These are phyloP conservation scores for Petrosia ficiformis DNA, from an alignment of 37 sponge, comb jelly and placozoan genomes.

Conservation along the genomic window DNA sequence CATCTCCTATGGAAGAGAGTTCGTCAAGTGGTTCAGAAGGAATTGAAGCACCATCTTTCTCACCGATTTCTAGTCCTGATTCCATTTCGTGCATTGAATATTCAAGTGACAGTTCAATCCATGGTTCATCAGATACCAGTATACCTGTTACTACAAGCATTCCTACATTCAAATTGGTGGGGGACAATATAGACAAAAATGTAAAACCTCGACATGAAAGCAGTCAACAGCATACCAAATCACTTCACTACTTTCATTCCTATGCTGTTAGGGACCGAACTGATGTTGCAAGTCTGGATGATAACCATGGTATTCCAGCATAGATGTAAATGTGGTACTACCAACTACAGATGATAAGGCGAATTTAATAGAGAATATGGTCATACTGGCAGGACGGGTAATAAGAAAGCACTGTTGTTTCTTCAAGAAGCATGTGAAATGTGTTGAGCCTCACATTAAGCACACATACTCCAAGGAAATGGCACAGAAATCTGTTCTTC, in stretches of 20 bases:
- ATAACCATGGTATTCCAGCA: not conserved
- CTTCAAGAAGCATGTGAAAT: not conserved
- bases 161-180: constrained; percentile 4
- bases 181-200: constrained; percentile 21
- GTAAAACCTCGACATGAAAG: not conserved
- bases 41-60: too few relatives aligned
- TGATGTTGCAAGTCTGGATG: not conserved
- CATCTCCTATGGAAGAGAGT: too few relatives aligned
- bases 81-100: too few relatives aligned
- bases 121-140: too few relatives aligned
- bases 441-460: constrained; percentile 1
- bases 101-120: too few relatives aligned
- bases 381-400: not conserved
- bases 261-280: constrained; percentile 8
- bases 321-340: not conserved
- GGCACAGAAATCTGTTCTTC: constrained; percentile 23
- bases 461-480: constrained; percentile 7
- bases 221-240: not conserved
- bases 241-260: not conserved
- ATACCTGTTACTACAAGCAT: too few relatives aligned
- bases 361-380: not conserved
- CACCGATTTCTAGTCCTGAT: too few relatives aligned
- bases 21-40: too few relatives aligned
- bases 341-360: not conserved
- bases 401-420: not conserved